These are phyloP conservation scores for Heliconius nattereri DNA, from an alignment of 1,140 invertebrate species.

Conservation along the genomic window DNA sequence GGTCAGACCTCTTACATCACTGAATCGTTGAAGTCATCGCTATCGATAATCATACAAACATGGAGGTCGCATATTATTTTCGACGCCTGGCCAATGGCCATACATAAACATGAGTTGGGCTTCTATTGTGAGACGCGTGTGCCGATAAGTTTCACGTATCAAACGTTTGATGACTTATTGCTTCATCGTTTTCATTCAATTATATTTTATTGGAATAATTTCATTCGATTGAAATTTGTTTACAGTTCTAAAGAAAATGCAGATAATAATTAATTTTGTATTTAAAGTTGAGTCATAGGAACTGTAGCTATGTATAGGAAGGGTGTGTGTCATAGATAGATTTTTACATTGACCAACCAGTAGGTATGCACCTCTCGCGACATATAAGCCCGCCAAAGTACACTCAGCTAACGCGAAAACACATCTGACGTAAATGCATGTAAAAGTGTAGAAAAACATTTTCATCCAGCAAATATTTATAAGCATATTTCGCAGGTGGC, in stretches of 20 bases:
- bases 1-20: slow-evolving; percentile 38
- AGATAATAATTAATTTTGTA: neutral
- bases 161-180: slow-evolving; percentile 23
- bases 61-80: slow-evolving; percentile 42
- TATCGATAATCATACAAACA: slow-evolving; percentile 26
- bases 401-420: neutral
- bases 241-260: neutral
- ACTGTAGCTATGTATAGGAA: neutral
- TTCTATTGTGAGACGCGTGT: slow-evolving; percentile 20
- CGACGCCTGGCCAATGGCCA: slow-evolving; percentile 17
- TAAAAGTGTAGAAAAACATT: neutral
- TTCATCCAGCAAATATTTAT: neutral
- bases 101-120: slow-evolving; percentile 33
- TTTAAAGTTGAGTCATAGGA: neutral
- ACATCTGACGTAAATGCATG: neutral
- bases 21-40: slow-evolving; percentile 31
- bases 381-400: neutral
- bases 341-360: neutral
- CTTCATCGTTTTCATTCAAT: neutral
- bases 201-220: neutral
- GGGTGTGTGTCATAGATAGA: neutral
- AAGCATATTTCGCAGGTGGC: slow-evolving; percentile 3
- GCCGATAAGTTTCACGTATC: slow-evolving; percentile 22
- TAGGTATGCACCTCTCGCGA: neutral
- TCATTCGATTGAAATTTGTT: neutral